Percentiles rank a stretch among this genome's conserved stretches.
Conservation (phyloP, 2,113 vertebrate species). For the Malaclemys terrapin region DNA sequence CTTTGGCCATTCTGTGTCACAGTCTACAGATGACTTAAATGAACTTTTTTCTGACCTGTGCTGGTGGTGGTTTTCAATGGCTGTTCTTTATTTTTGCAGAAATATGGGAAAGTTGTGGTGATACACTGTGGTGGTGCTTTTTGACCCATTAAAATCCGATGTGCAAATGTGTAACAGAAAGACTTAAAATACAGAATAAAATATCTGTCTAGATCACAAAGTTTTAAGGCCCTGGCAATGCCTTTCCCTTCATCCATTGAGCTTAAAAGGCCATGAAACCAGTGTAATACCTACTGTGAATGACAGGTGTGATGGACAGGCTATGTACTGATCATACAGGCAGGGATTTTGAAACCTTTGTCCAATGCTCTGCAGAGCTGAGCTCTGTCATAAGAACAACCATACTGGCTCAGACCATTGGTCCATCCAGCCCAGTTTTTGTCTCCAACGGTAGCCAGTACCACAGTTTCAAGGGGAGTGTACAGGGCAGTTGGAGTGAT, state of each 20-base stretch:
- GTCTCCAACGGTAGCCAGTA: neutral
- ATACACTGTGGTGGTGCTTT: neutral
- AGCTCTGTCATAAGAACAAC: neutral
- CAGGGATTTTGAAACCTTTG: neutral
- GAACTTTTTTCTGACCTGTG: neutral
- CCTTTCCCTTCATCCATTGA: neutral
- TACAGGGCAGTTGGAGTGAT: too few species aligned
- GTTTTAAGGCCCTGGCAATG: neutral
- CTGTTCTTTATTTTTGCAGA: neutral
- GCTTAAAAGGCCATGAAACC: neutral
- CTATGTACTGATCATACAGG: neutral
- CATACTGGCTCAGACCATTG: neutral
- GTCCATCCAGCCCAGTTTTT: neutral
- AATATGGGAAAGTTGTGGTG: neutral
- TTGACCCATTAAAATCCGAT: neutral
- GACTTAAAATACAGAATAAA: neutral
- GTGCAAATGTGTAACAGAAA: accelerated
- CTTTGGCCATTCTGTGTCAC: accelerated
- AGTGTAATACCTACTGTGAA: too few species aligned
- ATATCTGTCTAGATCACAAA: neutral
- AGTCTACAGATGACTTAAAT: neutral
- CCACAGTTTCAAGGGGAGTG: neutral
- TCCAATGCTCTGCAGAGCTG: accelerated
- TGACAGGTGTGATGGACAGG: neutral
- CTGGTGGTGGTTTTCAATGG: accelerated